Base-by-base conservation (phyloP, 92 coral and sea anemone genomes). In the Phymanthus crucifer region DNA sequence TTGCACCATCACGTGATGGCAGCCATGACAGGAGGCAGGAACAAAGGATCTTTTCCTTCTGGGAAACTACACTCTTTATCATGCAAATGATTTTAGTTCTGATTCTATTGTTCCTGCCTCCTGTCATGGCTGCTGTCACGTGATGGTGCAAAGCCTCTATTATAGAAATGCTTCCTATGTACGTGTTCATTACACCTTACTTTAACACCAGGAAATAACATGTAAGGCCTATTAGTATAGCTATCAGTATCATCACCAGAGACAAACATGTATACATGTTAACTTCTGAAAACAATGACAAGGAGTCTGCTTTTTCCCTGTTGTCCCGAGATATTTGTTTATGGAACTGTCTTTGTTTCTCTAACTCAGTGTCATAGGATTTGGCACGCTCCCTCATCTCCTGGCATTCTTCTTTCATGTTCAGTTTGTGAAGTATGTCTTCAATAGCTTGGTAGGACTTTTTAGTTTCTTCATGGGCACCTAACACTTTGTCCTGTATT, bases 401-500 rank as follows among this genome's bases (percentile, higher is more conserved):
- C 11, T 77, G 35, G 12, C 16, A 26, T 17, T 64, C 56, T 77
- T 61, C 81, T 12, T 77, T 23, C 32, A 6, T 1, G 24, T 37
- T 23, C 27, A 77, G 38, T 31, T 57, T 38, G 13, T 27, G 3
- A 6, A 36, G 43, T 24, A 77, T 35, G 2, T 64, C 81, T 37
- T 37, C 58, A 61, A 61, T 43, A 8, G 40, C 58, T 40, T 40
- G 19, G 6, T 1, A 37, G 0, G 81, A 36, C 9, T 37, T 54
- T 2, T 24, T 40, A n/a, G 81, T 77, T 37, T 77, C 81, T 26
- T 77, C 57, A 32, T 77, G 83, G 32, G 29, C 12, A 35, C 78
- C 58, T 12, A 71, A 33, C 26, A 80, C 77, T n/a, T 24, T 34
- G 31, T 82, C 67, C 70, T 82, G 86, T 19, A 82, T 66, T 6